Base-by-base conservation (phyloP, 1,140 invertebrate genomes). In the Drosophila pruinosa region DNA sequence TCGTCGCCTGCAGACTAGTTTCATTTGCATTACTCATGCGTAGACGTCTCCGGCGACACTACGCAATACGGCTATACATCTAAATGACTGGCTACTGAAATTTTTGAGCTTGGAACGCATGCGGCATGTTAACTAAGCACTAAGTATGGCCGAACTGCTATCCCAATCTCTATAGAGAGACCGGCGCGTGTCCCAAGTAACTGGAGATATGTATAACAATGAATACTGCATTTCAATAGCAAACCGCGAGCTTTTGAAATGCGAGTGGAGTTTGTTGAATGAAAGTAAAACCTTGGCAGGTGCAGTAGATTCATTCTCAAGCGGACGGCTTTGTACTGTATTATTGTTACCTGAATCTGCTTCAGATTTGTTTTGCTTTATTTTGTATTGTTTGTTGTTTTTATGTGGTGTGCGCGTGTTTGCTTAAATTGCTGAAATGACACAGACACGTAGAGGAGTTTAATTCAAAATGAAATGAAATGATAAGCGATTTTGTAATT, bases 11-110 rank as follows among this genome's bases (percentile, higher is more conserved):
- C 62, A 52, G 62, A 57, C 74, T 21, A 26, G 24, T 45, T 36
- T 53, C 62, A 70, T 88, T 86, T 67, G 64, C 82, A 86, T 86
- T 88, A 78, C 74, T 75, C 82, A 78, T 86, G 81, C 82, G 82
- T 86, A 75, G 45, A 50, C 38, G 24, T 58, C 52, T 41, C 26
- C 69, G 69, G 53, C 62, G 61, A 68, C 54, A 54, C 82, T 85
- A 86, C 81, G 81, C 72, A 86, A 81, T 57, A 80, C 77, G 34
- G 67, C 34, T 58, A 45, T 77, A 67, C 77, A 86, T 85, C 63
- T 71, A 63, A 85, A 80, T 73, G 67, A n/a, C 50, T 48, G 21
- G 45, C 70, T 77, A 69, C 47, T 75, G 28, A 80, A 72, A 53
- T 63, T 57, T 61, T 65, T 73, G 45, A 56, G 62, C 58, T 47